These are phyloP conservation scores for Plestiodon gilberti DNA, from an alignment of 2,113 vertebrate species.

Conservation along the genomic window DNA sequence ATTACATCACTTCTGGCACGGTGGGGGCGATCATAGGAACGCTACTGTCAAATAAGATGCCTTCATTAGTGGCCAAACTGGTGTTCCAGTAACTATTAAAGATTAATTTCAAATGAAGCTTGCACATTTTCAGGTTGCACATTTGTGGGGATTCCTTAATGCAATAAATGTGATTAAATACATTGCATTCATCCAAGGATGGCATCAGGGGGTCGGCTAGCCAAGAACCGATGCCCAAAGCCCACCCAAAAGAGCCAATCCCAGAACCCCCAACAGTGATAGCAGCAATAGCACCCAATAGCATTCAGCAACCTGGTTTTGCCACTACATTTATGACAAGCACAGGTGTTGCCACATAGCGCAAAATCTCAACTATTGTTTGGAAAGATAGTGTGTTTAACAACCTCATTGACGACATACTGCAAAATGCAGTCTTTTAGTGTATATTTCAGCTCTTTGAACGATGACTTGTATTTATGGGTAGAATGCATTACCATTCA, in stretches of 20 bases:
- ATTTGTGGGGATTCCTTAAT: conserved; percentile 15
- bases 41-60: neutral
- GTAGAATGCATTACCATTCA: conserved; percentile 20
- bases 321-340: too few relatives aligned
- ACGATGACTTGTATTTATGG: conserved; percentile 34
- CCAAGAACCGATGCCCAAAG: too few relatives aligned
- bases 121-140: neutral
- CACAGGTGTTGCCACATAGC: neutral
- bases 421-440: neutral
- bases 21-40: too few relatives aligned
- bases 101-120: neutral
- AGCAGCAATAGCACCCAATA: too few relatives aligned
- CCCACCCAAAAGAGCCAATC: too few relatives aligned
- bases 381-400: neutral
- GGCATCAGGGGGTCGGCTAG: too few relatives aligned
- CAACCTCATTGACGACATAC: neutral
- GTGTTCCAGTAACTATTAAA: neutral
- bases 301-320: too few relatives aligned
- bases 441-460: conserved; percentile 33
- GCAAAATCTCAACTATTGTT: neutral
- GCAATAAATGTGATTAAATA: conserved; percentile 12
- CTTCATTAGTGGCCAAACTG: neutral
- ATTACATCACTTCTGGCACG: too few relatives aligned
- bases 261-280: too few relatives aligned
- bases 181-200: neutral